These are phyloP conservation scores for Balearica regulorum DNA, from an alignment of 2,797 vertebrate genomes.

Conservation along the genomic window DNA sequence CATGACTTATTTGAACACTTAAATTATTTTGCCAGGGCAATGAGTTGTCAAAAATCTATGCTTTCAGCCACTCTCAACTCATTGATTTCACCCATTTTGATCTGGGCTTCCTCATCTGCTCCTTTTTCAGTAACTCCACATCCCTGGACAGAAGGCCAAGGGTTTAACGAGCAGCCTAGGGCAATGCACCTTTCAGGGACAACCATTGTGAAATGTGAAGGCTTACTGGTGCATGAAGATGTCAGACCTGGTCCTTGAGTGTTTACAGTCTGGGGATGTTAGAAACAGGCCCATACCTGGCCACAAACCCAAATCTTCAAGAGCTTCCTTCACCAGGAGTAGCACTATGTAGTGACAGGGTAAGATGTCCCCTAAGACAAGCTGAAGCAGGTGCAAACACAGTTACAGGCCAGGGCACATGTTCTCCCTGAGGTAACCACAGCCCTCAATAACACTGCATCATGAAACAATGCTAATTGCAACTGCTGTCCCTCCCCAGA, in stretches of 20 bases:
- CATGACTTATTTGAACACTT: conserved; percentile 17
- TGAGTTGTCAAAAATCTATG: conserved; percentile 81
- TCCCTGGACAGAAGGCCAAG: conserved; percentile 67
- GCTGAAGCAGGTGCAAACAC: background rate
- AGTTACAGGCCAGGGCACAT: background rate
- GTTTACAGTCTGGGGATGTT: background rate
- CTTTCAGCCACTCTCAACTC: conserved; percentile 85
- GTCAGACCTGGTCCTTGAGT: background rate
- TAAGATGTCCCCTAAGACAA: background rate
- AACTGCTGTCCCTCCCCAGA: background rate
- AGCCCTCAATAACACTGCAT: background rate
- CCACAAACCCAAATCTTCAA: background rate
- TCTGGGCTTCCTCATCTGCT: conserved; percentile 86
- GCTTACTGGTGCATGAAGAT: background rate
- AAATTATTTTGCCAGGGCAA: conserved; percentile 84
- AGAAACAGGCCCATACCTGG: background rate
- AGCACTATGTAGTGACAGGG: background rate
- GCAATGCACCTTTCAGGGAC: background rate
- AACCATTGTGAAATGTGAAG: background rate
- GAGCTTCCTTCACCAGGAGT: background rate
- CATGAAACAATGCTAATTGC: background rate
- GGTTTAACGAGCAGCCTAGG: background rate
- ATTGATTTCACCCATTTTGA: conserved; percentile 88
- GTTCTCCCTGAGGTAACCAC: background rate
- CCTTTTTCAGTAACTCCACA: conserved; percentile 86